A percentile compares a stretch with the other conserved stretches of the same genome.
Conservation (phyloP, 1,140 invertebrate genomes). For the Drosophila subpulchrella region DNA sequence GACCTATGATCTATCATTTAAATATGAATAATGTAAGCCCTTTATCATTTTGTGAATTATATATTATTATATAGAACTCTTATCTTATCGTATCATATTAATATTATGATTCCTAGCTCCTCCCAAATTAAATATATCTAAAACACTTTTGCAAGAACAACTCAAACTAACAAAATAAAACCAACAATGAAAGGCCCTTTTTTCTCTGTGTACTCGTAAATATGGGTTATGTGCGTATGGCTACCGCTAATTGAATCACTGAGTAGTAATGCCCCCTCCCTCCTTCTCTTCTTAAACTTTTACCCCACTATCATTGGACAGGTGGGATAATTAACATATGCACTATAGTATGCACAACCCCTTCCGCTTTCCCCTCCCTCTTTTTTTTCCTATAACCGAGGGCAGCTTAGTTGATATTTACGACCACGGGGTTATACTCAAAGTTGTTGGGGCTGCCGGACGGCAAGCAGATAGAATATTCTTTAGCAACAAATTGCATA, state of each 20-base stretch:
- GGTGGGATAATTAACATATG: constrained; percentile 77
- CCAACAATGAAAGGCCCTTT: not conserved
- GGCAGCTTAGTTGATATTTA: constrained; percentile 62
- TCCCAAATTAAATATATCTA: too few species aligned
- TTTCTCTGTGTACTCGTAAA: constrained; percentile 6
- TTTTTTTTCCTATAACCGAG: not conserved
- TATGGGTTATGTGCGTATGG: constrained; percentile 58
- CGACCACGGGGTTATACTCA: constrained; percentile 38
- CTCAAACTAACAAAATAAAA: not conserved
- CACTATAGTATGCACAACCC: constrained; percentile 23
- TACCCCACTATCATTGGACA: constrained; percentile 40
- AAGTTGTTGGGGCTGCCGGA: constrained; percentile 32
- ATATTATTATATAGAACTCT: too few species aligned
- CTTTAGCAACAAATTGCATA: constrained; percentile 68
- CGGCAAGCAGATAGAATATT: constrained; percentile 48
- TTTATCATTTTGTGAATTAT: too few species aligned
- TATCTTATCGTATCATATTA: too few species aligned
- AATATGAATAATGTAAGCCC: too few species aligned
- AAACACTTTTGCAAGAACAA: too few species aligned
- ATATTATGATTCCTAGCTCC: too few species aligned
- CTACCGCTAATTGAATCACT: constrained; percentile 77
- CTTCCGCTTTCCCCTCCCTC: not conserved
- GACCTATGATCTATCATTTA: not conserved
- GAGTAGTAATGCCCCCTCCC: constrained; percentile 29
- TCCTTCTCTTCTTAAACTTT: not conserved